Evolutionary conservation across 2,113 vertebrate species (phyloP).

Genomic region (Haliaeetus leucogaster): DNA sequence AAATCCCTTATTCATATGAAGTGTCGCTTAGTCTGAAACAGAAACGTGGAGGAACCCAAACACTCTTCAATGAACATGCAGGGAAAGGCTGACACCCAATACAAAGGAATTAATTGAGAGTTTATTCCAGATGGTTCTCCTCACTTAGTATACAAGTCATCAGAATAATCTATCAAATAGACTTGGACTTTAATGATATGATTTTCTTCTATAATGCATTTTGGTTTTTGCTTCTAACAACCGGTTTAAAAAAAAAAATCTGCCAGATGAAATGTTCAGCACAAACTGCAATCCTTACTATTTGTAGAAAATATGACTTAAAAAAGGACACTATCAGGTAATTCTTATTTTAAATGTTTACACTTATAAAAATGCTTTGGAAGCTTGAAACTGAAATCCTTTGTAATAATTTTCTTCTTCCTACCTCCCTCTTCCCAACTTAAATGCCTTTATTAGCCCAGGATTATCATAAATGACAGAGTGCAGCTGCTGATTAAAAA

Average conservation of each 20-base stretch:
- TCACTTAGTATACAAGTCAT: conserved; percentile 73
- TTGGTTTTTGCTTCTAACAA: conserved; percentile 70
- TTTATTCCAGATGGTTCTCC: conserved; percentile 82
- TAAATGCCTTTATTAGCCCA: conserved; percentile 62
- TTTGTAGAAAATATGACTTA: conserved; percentile 73
- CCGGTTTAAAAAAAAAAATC: conserved; percentile 49
- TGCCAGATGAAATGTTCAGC: conserved; percentile 72
- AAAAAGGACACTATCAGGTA: conserved; percentile 76
- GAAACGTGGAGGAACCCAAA: background rate
- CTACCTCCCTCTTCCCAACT: conserved; percentile 60
- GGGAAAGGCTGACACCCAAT: conserved; percentile 72
- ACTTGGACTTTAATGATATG: conserved; percentile 54
- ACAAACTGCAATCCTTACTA: conserved; percentile 72
- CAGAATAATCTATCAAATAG: conserved; percentile 77
- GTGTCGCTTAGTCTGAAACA: background rate
- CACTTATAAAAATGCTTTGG: conserved; percentile 80
- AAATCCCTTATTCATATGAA: background rate
- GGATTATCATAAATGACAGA: conserved; percentile 57
- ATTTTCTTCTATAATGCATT: conserved; percentile 70
- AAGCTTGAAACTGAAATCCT: conserved; percentile 73
- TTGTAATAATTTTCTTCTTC: conserved; percentile 53
- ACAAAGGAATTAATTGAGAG: conserved; percentile 78
- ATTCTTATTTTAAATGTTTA: conserved; percentile 76
- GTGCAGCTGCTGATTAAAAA: conserved; percentile 61
- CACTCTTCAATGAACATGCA: conserved; percentile 8